phyloP scores from a whole-genome alignment of 2,113 vertebrate genomes.

The Indri indri region DNA sequence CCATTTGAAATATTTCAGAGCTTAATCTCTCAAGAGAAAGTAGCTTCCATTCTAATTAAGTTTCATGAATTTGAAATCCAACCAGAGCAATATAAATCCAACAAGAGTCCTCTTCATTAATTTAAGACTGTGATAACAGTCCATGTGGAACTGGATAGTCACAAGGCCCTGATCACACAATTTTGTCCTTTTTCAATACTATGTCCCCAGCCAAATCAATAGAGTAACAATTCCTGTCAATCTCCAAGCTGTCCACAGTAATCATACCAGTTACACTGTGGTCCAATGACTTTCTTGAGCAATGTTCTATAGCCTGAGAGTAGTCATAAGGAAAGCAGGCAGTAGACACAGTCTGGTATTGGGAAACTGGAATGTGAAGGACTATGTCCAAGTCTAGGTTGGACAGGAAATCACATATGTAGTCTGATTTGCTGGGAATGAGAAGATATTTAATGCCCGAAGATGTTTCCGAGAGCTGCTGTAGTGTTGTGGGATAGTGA shows the following conservation, averaged over 20 bases:
- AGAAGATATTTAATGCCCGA: background rate
- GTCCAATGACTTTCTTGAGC: background rate
- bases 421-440: background rate
- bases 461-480: background rate
- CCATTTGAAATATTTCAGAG: slow-evolving; percentile 6
- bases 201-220: background rate
- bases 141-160: background rate
- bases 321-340: background rate
- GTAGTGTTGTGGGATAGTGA: background rate
- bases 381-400: background rate
- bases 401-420: background rate
- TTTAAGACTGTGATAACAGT: background rate
- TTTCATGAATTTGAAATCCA: slow-evolving; percentile 41
- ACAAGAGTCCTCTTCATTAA: background rate
- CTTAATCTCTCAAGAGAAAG: slow-evolving; percentile 49
- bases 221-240: background rate
- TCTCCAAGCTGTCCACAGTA: background rate
- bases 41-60: slow-evolving; percentile 48
- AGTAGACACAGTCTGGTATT: background rate
- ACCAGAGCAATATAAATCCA: background rate
- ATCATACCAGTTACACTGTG: background rate
- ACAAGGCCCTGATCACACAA: background rate
- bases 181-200: background rate
- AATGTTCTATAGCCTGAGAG: background rate
- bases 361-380: background rate